These are phyloP conservation scores for Hipposideros larvatus DNA, from an alignment of 2,797 vertebrate genomes.

Conservation along the genomic window DNA sequence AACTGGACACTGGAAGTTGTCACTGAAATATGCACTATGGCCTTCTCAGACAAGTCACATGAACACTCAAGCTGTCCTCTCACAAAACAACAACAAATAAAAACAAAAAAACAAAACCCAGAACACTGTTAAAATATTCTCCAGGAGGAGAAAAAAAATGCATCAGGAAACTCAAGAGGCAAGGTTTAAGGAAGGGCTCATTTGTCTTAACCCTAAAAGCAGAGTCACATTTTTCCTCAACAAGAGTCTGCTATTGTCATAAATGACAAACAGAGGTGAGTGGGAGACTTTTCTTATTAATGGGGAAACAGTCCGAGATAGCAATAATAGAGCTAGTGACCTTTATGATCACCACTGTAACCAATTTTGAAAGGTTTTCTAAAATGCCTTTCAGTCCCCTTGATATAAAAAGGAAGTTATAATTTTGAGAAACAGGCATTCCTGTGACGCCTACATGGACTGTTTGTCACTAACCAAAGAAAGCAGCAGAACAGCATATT, in stretches of 20 bases:
- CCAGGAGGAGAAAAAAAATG: not conserved
- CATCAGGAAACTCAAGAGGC: not conserved
- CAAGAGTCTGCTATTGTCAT: not conserved
- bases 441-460: not conserved
- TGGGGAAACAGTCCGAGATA: not conserved
- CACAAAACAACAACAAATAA: not conserved
- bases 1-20: conserved; percentile 7
- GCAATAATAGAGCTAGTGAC: not conserved
- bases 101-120: not conserved
- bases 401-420: conserved; percentile 42
- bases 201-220: not conserved
- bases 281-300: not conserved
- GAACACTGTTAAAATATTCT: not conserved
- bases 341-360: not conserved
- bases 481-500: not conserved
- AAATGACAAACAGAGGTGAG: conserved; percentile 5
- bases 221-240: conserved; percentile 16
- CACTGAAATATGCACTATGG: conserved; percentile 29
- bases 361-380: conserved; percentile 23
- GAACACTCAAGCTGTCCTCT: not conserved
- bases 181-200: not conserved
- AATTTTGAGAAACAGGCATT: conserved; percentile 26
- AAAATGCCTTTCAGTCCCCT: not conserved
- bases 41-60: not conserved
- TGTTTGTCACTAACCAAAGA: not conserved